A percentile compares a stretch with the other conserved stretches of the same genome.
These are phyloP conservation scores for Octopus sinensis DNA, from an alignment of 1,140 invertebrate species.

Conservation along the genomic window DNA sequence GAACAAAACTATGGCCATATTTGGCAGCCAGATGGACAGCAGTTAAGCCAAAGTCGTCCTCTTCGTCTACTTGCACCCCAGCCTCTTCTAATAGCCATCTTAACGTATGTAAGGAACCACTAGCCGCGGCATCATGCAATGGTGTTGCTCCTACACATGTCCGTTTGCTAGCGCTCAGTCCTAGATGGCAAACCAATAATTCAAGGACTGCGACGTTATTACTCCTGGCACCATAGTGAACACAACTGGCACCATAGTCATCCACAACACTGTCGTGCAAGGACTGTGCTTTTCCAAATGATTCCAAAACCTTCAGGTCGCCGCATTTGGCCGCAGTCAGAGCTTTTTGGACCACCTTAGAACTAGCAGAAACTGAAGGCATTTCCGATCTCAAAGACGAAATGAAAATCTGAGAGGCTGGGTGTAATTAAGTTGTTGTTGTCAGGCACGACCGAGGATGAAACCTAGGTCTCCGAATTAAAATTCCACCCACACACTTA, in stretches of 20 bases:
- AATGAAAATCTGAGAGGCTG: no score
- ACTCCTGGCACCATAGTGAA: conserved; percentile 58
- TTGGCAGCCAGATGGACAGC: conserved; percentile 57
- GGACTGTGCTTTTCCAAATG: conserved; percentile 12
- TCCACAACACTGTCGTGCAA: conserved; percentile 38
- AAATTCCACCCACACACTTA: no score
- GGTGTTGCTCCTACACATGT: conserved; percentile 55
- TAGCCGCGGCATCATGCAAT: conserved; percentile 58
- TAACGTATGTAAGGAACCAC: conserved; percentile 54
- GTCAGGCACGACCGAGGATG: no score
- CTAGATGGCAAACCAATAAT: conserved; percentile 44
- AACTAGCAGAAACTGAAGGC: conserved; percentile 2
- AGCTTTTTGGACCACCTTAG: conserved; percentile 20
- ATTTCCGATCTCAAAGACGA: background rate
- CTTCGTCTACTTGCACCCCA: conserved; percentile 48
- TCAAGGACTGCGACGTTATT: conserved; percentile 49
- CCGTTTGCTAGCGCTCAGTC: conserved; percentile 40
- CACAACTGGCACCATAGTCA: conserved; percentile 51
- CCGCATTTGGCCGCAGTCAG: conserved; percentile 26
- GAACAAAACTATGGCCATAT: conserved; percentile 62
- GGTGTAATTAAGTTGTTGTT: no score
- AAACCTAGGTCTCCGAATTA: no score
- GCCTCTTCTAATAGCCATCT: conserved; percentile 55
- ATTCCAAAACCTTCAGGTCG: conserved; percentile 23
- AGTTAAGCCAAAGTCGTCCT: conserved; percentile 56